Conservation (phyloP, 2,888 invertebrate species). For the Mythimna impura region DNA sequence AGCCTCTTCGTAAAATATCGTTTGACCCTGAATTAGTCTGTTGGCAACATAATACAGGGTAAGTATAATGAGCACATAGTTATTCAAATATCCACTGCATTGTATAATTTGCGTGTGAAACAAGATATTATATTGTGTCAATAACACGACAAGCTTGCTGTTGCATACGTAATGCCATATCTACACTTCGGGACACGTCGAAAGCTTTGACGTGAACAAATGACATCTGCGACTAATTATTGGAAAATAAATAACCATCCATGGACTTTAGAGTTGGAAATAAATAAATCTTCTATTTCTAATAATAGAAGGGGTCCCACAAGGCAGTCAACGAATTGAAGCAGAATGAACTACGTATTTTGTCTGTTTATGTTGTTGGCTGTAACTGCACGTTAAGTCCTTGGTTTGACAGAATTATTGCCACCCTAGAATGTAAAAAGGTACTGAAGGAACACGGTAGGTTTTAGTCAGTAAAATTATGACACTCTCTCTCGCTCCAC, state of each 20-base stretch:
- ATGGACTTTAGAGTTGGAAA: conserved; percentile 29
- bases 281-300: conserved; percentile 20
- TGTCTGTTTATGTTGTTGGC: neutral
- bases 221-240: conserved; percentile 54
- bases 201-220: conserved; percentile 26
- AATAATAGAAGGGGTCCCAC: conserved; percentile 28
- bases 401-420: neutral
- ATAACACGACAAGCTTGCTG: conserved; percentile 30
- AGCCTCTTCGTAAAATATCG: neutral
- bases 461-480: too few species aligned
- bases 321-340: conserved; percentile 26
- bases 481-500: too few species aligned
- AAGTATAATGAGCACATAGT: neutral
- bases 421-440: too few species aligned
- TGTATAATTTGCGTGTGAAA: conserved; percentile 51
- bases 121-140: conserved; percentile 45
- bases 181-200: conserved; percentile 11
- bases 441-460: too few species aligned
- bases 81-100: conserved; percentile 48
- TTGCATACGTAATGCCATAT: conserved; percentile 16
- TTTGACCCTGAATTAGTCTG: conserved; percentile 29
- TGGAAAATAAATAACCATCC: conserved; percentile 38
- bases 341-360: conserved; percentile 4
- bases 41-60: neutral
- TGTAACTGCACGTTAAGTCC: neutral